Evolutionary conservation across 2,113 vertebrate genomes (phyloP).

Genomic region (Pygoscelis adeliae): DNA sequence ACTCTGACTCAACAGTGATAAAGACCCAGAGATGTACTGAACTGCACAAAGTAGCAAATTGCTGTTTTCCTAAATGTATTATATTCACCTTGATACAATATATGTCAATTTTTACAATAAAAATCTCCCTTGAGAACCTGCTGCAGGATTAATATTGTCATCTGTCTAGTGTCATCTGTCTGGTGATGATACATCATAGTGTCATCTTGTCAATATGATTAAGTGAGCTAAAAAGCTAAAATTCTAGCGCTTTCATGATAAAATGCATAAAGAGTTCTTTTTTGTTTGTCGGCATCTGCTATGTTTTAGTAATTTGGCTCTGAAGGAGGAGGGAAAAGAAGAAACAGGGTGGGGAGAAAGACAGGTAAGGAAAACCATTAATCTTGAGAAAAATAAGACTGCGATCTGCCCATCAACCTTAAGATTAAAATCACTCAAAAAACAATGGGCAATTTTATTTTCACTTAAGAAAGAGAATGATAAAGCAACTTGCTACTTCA

Average conservation of each 20-base stretch:
- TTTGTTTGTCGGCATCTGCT: not conserved
- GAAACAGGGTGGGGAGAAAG: not conserved
- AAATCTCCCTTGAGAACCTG: conserved; percentile 44
- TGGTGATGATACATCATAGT: conserved; percentile 17
- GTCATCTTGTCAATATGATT: conserved; percentile 65
- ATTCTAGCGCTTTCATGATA: conserved; percentile 26
- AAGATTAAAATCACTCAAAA: not conserved
- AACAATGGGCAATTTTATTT: not conserved
- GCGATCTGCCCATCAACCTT: not conserved
- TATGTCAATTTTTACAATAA: conserved; percentile 49
- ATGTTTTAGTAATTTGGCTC: not conserved
- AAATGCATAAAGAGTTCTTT: not conserved
- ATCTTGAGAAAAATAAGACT: not conserved
- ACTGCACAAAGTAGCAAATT: not conserved
- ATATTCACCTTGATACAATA: conserved; percentile 30
- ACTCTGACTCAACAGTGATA: not conserved
- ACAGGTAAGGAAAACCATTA: not conserved
- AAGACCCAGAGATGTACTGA: not conserved
- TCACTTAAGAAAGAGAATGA: not conserved
- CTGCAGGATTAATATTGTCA: conserved; percentile 61
- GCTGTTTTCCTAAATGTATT: conserved; percentile 21
- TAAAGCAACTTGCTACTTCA: not conserved
- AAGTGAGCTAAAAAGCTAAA: conserved; percentile 37
- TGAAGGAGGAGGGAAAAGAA: not conserved
- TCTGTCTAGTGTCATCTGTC: conserved; percentile 39